Evolutionary conservation across 2,888 invertebrate species (phyloP), one percentile per base, ranked within the genome.

Genomic region (Cerastis rubricosa): DNA sequence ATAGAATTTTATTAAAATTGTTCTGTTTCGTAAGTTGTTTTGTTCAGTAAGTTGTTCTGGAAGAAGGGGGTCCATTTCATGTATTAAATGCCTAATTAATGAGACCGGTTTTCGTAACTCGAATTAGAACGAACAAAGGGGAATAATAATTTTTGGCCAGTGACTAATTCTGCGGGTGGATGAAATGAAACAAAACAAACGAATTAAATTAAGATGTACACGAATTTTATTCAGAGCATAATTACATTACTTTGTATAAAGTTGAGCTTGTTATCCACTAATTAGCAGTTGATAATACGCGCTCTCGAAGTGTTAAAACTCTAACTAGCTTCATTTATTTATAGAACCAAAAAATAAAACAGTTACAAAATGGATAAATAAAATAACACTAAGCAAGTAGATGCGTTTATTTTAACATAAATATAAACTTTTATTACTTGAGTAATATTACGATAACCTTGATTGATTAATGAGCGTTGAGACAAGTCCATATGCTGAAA

Each of bases 381-480:
- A 77, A 87, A 71, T 61, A 61, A 45, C 40, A 65, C 71, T 57
- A 72, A 75, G 67, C 35, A 75, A 67, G 43, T 71, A 71, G 43
- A 49, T 87, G 77, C 85, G 78, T 68, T 85, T 87, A 78, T 76
- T 87, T 85, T 78, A 78, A 82, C 68, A 76, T 68, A 78, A 76
- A 76, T 79, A 69, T 70, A 76, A 80, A 87, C 71, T 86, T 86
- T 80, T 75, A 77, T 74, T 76, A 65, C 66, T 68, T 81, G 77
- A 65, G 71, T 85, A 80, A 76, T 83, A 72, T 61, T 69, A 68
- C 59, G 83, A 86, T 83, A 86, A 86, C 86, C 86, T 83, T 88
- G 77, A 83, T 87, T 83, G 80, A 86, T 86, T 83, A 86, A 86
- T 83, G 74, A 80, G 78, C 65, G 68, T 83, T 76, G 69, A 76